phyloP scores from a whole-genome alignment of 2,113 vertebrate genomes.

The Corythornis madagascariensis region DNA sequence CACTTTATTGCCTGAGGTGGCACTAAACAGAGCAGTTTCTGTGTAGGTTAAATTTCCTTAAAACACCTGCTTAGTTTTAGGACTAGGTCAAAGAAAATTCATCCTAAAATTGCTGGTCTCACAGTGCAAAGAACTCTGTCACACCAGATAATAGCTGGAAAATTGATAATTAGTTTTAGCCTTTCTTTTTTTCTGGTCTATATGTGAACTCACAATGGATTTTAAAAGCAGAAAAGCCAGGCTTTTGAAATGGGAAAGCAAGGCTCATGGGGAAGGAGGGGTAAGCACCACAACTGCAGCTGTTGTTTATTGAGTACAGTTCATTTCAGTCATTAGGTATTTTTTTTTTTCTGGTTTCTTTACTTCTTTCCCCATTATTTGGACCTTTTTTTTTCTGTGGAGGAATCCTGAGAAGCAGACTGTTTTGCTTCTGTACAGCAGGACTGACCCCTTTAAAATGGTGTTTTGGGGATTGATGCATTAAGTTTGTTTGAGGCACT shows the following conservation, averaged over 20 bases:
- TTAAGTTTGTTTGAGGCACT: background rate
- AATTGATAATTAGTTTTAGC: background rate
- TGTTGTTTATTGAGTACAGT: background rate
- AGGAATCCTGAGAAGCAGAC: background rate
- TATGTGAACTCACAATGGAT: background rate
- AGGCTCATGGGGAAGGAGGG: rapidly evolving
- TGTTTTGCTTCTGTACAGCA: background rate
- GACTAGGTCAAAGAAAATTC: background rate
- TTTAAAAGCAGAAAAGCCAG: background rate
- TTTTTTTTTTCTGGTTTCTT: background rate
- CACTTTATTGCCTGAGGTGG: background rate
- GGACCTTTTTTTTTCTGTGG: background rate
- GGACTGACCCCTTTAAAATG: background rate
- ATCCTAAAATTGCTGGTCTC: background rate
- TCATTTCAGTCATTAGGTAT: background rate
- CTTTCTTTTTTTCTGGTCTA: background rate
- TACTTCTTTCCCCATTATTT: background rate
- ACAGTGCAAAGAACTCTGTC: background rate
- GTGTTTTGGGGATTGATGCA: background rate
- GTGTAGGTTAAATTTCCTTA: background rate
- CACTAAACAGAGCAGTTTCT: background rate
- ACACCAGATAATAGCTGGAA: background rate
- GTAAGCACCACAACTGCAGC: background rate
- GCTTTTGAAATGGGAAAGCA: background rate
- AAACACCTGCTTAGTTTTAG: constrained; percentile 7